Evolutionary conservation across 2,888 invertebrate species (phyloP).

Genomic region (Drosophila fulvimacula): DNA sequence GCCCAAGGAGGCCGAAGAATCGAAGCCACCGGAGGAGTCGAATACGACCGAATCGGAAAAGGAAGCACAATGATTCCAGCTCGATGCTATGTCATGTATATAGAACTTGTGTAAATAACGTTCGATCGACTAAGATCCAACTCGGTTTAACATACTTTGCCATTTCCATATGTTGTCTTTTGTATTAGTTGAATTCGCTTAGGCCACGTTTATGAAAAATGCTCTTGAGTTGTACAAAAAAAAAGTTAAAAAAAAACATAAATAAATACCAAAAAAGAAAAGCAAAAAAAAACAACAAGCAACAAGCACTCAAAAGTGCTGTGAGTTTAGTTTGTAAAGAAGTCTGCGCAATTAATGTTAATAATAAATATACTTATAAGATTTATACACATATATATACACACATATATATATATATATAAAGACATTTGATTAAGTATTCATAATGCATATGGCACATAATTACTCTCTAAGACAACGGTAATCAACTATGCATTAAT

Average conservation of each 20-base stretch:
- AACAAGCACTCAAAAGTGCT: slow-evolving; percentile 40
- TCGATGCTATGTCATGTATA: slow-evolving; percentile 52
- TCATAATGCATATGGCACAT: slow-evolving; percentile 22
- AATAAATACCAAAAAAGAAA: slow-evolving; percentile 38
- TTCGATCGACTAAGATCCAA: slow-evolving; percentile 13
- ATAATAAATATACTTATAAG: not conserved
- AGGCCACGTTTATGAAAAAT: slow-evolving; percentile 16
- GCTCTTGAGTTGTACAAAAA: slow-evolving; percentile 63
- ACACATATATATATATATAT: too few species aligned
- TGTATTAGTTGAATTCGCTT: slow-evolving; percentile 28
- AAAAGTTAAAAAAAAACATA: slow-evolving; percentile 7
- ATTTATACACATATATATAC: not conserved
- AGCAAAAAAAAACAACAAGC: slow-evolving; percentile 36
- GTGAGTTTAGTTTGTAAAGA: slow-evolving; percentile 84
- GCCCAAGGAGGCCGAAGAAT: not conserved
- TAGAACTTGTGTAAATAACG: slow-evolving; percentile 50
- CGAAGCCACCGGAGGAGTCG: not conserved
- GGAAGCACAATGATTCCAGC: slow-evolving; percentile 43
- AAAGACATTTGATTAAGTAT: slow-evolving; percentile 10
- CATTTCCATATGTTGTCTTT: slow-evolving; percentile 42
- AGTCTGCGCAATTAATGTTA: slow-evolving; percentile 84
- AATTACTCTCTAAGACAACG: slow-evolving; percentile 22
- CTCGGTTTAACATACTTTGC: slow-evolving; percentile 49
- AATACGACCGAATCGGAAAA: slow-evolving; percentile 31
- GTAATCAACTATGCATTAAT: not conserved